These are phyloP conservation scores for Medauroidea extradentata DNA, from an alignment of 1,140 invertebrate species.

Conservation along the genomic window DNA sequence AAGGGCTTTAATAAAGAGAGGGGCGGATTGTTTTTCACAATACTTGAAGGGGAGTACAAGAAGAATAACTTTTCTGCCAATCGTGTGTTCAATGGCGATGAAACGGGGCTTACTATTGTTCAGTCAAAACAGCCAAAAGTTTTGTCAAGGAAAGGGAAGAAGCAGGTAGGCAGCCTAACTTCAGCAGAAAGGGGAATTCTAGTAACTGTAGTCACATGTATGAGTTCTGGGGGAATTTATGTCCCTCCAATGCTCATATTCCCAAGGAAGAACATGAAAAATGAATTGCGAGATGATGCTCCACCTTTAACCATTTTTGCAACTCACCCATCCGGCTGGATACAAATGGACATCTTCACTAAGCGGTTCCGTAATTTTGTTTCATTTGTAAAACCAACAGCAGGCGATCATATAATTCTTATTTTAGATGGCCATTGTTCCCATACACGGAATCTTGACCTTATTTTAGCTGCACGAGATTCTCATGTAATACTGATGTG, in stretches of 20 bases:
- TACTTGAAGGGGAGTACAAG: background rate
- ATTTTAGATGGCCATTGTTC: no score
- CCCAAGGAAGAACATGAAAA: no score
- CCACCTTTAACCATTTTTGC: no score
- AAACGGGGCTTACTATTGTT: constrained; percentile 38
- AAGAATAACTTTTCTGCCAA: constrained; percentile 8
- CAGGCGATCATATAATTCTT: no score
- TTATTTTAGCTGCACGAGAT: no score
- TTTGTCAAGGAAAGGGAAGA: constrained; percentile 31
- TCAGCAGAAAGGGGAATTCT: constrained; percentile 28
- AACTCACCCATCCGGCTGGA: no score
- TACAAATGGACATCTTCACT: no score
- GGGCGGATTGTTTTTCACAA: background rate
- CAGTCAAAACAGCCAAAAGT: constrained; percentile 36
- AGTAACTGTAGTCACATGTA: constrained; percentile 23
- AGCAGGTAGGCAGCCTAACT: constrained; percentile 26
- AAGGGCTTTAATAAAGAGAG: background rate
- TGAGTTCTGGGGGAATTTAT: constrained; percentile 30
- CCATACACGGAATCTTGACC: no score
- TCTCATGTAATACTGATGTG: no score
- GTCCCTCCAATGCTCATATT: constrained; percentile 27
- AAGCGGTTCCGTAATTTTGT: no score
- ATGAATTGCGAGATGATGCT: no score
- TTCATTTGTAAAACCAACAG: no score
- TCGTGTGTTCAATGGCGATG: constrained; percentile 37